Evolutionary conservation across 2,113 vertebrate genomes (phyloP), one percentile per base, ranked within the genome.

Genomic region (Hoplias malabaricus): DNA sequence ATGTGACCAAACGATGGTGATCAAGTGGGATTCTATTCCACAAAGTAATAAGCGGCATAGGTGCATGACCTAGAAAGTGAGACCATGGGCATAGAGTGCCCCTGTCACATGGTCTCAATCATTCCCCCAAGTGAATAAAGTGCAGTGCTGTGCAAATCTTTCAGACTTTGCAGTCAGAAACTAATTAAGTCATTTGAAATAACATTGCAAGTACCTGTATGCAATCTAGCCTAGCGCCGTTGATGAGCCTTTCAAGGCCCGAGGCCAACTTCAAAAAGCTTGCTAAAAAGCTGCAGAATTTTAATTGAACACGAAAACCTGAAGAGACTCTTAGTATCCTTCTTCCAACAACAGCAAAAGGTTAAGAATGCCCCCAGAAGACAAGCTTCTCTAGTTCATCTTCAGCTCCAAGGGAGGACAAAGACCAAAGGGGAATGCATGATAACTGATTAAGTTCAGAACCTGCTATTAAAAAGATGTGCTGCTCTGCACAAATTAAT

Each of bases 161-260:
- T 89, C 77, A 83, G 81, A 83, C 50, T 43, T 77, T 78, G 85
- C 86, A 88, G 86, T 89, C 87, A 84, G 84, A 87, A 90, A 89
- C 88, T 92, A 92, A 93, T 93, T 90, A 93, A 92, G 90, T 90
- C 89, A 89, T 93, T 90, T 89, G 87, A 90, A 93, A 93, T 91
- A 90, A 90, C 89, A 90, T 88, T 85, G 85, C 87, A 86, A 89
- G 87, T 91, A 92, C 88, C 90, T 90, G 90, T 88, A 89, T 86
- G 91, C 89, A 91, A 92, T 92, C 89, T 90, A 85, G 87, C 87
- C 74, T 76, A 81, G 86, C 85, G 81, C 87, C 83, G 81, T 82
- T 90, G 90, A 92, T 90, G 89, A 91, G 89, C 74, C 87, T 89
- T 84, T 66, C 80, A 38, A 88, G 85, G 89, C 89, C 86, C 59